Evolutionary conservation across 1,140 invertebrate species (phyloP).

Genomic region (Teleopsis dalmanni): DNA sequence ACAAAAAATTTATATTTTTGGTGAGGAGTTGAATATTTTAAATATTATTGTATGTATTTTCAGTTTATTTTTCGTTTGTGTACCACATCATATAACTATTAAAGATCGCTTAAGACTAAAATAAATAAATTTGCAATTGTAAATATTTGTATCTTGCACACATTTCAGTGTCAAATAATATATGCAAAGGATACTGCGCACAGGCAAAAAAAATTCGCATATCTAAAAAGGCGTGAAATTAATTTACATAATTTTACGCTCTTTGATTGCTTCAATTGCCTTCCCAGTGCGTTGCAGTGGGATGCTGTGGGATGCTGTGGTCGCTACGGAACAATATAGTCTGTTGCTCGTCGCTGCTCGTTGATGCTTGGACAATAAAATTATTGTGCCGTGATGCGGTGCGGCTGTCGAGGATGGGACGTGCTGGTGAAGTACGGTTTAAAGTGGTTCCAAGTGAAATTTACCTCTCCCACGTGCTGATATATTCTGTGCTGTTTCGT

Average conservation of each 20-base stretch:
- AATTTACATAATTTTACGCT: slow-evolving; percentile 44
- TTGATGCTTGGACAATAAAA: neutral
- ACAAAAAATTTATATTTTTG: no score
- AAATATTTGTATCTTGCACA: no score
- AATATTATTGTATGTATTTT: no score
- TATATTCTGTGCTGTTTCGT: neutral
- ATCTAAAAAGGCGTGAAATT: slow-evolving; percentile 46
- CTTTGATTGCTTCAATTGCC: slow-evolving; percentile 34
- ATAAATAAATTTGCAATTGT: no score
- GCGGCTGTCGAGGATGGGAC: neutral
- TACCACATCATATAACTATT: no score
- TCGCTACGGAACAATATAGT: neutral
- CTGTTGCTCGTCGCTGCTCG: neutral
- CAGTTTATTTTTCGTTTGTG: no score
- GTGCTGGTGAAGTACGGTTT: neutral
- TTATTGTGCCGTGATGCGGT: neutral
- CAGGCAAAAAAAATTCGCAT: slow-evolving; percentile 19
- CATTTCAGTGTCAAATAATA: no score
- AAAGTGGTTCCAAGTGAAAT: slow-evolving; percentile 1
- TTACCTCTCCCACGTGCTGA: slow-evolving; percentile 9
- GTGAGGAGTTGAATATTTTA: no score
- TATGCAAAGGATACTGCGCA: no score
- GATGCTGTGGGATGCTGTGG: neutral
- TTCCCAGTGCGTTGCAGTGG: neutral
- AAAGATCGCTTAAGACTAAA: no score